Percentiles rank a stretch among this genome's conserved stretches.
These are phyloP conservation scores for Diplodus puntazzo DNA, from an alignment of 2,797 vertebrate genomes.

Conservation along the genomic window DNA sequence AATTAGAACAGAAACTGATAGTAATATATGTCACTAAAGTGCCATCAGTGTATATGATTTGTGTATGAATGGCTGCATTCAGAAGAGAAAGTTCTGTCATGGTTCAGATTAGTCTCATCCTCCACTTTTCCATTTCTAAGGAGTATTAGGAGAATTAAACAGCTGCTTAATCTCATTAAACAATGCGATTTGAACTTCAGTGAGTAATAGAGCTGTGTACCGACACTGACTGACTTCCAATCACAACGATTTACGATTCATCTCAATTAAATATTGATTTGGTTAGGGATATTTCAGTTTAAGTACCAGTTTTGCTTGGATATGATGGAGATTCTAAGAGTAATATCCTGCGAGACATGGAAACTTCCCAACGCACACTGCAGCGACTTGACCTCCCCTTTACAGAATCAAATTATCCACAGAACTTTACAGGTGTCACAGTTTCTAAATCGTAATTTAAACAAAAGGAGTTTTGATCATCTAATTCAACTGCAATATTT, in stretches of 20 bases:
- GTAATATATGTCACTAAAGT: conserved; percentile 5
- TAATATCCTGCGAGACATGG: neutral
- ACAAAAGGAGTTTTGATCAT: no score
- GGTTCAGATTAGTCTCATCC: neutral
- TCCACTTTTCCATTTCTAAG: neutral
- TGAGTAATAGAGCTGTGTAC: no score
- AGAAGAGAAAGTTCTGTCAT: conserved; percentile 5
- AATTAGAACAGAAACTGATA: conserved; percentile 31
- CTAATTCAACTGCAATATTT: no score
- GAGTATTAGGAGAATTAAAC: neutral
- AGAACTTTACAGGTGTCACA: no score
- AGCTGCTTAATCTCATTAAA: neutral
- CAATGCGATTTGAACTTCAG: neutral
- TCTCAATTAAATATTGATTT: no score
- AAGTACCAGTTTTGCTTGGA: no score
- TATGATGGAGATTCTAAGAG: no score
- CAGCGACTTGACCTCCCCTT: neutral
- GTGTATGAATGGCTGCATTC: neutral
- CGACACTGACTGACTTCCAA: no score
- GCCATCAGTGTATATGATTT: conserved; percentile 2
- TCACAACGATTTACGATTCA: no score
- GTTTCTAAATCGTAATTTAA: no score
- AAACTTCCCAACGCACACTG: conserved; percentile 21
- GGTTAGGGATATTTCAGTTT: no score
- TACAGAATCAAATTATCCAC: neutral